Evolutionary conservation across 2,888 invertebrate species (phyloP).

Genomic region (Scaptomyza tumidula): DNA sequence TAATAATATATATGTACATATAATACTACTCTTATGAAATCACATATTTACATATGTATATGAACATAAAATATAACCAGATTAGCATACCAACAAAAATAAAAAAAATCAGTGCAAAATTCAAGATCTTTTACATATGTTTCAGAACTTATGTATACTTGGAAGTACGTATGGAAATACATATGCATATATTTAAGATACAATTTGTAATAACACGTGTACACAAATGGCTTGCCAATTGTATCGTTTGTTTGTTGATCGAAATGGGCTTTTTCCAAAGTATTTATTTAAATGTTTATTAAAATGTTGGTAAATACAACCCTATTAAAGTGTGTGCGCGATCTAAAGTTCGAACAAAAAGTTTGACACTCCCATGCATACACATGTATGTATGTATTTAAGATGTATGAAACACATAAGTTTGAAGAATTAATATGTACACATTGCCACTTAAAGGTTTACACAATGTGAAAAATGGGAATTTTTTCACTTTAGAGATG

Average conservation of each 20-base stretch:
- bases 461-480: no score
- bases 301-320: no score
- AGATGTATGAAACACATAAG: no score
- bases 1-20: neutral
- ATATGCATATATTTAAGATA: neutral
- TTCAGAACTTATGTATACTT: neutral
- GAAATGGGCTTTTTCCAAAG: neutral
- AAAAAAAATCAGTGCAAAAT: neutral
- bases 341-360: neutral
- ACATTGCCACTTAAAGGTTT: no score
- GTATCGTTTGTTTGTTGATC: neutral
- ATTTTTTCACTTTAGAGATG: no score
- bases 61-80: neutral
- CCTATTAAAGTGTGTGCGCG: neutral
- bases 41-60: neutral
- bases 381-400: neutral
- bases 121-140: no score
- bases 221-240: conserved; percentile 1
- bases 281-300: neutral
- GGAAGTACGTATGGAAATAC: neutral
- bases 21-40: neutral
- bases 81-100: no score
- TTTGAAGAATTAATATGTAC: neutral
- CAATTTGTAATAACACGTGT: conserved; percentile 6
- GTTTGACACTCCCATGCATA: no score